Percentiles rank a stretch among this genome's conserved stretches.
These are phyloP conservation scores for Atherinosoma microstoma DNA, from an alignment of 2,797 vertebrate species.

Conservation along the genomic window DNA sequence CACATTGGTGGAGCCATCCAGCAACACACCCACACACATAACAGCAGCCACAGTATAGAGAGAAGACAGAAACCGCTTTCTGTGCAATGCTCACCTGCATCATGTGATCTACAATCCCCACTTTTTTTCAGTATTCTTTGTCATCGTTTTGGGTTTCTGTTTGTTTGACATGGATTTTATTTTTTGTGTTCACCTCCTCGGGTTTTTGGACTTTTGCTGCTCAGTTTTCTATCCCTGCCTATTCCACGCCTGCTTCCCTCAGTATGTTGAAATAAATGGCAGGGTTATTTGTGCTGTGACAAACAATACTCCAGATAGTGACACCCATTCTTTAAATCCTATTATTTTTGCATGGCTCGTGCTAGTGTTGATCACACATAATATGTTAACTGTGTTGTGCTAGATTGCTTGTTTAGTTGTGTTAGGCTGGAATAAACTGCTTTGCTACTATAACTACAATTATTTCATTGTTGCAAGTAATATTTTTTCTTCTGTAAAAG, in stretches of 20 bases:
- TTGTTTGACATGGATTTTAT: not conserved
- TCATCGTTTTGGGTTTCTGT: not conserved
- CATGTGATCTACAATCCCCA: slow-evolving; percentile 20
- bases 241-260: not conserved
- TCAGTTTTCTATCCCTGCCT: not conserved
- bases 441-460: not conserved
- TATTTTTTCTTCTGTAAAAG: not conserved
- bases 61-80: not conserved
- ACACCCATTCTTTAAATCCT: not conserved
- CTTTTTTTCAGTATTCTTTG: not conserved
- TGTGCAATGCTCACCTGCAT: slow-evolving; percentile 19
- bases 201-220: not conserved
- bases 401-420: slow-evolving; percentile 21
- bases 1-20: not conserved
- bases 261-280: not conserved
- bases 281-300: not conserved
- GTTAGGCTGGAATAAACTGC: not conserved
- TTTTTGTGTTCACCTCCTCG: not conserved
- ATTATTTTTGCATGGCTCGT: not conserved
- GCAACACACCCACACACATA: slow-evolving; percentile 5
- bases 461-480: not conserved
- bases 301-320: not conserved
- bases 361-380: not conserved
- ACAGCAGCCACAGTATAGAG: not conserved
- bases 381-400: not conserved